Base-by-base conservation (phyloP, 2,888 invertebrate genomes). In the Escarpia spicata region DNA sequence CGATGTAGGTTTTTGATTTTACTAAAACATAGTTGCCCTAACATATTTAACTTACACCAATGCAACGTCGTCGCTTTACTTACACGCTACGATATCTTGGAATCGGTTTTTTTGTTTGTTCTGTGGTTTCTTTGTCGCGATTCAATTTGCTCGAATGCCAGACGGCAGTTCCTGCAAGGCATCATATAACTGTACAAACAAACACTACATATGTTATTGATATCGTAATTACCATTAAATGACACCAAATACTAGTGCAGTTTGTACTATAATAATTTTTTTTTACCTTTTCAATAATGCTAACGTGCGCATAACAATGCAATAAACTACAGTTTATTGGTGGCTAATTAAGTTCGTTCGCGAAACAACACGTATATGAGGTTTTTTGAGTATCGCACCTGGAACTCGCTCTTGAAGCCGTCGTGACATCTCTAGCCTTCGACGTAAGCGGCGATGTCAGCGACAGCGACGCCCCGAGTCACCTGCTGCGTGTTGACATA, bases 61-160 rank as follows among this genome's bases (percentile, higher is more conserved):
- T 15, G 52, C 12, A 52, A 52, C 19, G 26, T 8, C 15, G 15
- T 9, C 15, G 52, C 15, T 2, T 52, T 15, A 9, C 52, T 52
- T 52, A 52, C 75, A 75, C 75, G 75, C 96, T 58, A 96, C 95
- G 89, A 96, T 96, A 94, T 96, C 96, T 91, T 95, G 96, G 94
- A 96, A 96, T 94, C 96, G 94, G 94, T 96, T 96, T 94, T 96
- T 96, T 43, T 93, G 93, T 94, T 95, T 96, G 94, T 96, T 96
- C 93, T 96, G 96, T n/a, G 94, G 94, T 94, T 95, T 95, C 93
- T 95, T 95, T 0, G 96, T 96, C 10, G 95, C 95, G 75, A 96
- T 96, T 93, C 95, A 96, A 90, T 94, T 94, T 12, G 95, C 95
- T 31, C 95, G 96, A 8, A 96, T 94, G 19, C 96, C 96, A 89